Conservation (phyloP, 2,797 vertebrate species). For the Rousettus madagascariensis region DNA sequence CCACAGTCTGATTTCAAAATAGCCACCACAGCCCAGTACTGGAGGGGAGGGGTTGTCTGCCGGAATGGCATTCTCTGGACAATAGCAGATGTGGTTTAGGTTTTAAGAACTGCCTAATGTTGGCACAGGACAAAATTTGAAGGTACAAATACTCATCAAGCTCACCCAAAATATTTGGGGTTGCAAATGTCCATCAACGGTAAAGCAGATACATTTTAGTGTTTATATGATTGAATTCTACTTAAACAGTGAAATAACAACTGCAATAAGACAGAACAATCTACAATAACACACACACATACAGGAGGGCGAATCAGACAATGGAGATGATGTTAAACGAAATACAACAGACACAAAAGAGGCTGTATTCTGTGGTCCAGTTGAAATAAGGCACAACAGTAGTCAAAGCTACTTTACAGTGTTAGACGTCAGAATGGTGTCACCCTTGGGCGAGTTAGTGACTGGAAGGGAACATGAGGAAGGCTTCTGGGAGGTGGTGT, state of each 20-base stretch:
- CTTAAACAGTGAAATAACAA: not conserved
- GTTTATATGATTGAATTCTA: not conserved
- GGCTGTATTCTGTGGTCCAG: not conserved
- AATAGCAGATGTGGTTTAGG: not conserved
- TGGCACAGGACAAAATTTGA: not conserved
- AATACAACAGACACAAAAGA: not conserved
- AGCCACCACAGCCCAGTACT: not conserved
- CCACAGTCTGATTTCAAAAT: not conserved
- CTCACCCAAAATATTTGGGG: not conserved
- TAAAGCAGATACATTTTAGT: not conserved
- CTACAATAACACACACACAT: not conserved
- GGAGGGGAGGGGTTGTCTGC: not conserved
- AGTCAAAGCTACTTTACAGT: fast-evolving
- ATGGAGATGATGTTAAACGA: not conserved
- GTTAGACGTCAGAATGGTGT: not conserved
- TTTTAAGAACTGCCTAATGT: not conserved
- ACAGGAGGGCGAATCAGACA: not conserved
- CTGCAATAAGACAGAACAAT: fast-evolving
- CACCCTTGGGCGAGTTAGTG: fast-evolving
- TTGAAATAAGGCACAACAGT: not conserved
- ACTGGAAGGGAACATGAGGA: not conserved
- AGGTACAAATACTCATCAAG: not conserved
- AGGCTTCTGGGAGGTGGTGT: not conserved
- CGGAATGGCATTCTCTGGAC: not conserved
- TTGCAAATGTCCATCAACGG: not conserved